Percentiles rank a stretch among this genome's conserved stretches.
These are phyloP conservation scores for Astyanax mexicanus DNA, from an alignment of 2,797 vertebrate genomes.

Conservation along the genomic window DNA sequence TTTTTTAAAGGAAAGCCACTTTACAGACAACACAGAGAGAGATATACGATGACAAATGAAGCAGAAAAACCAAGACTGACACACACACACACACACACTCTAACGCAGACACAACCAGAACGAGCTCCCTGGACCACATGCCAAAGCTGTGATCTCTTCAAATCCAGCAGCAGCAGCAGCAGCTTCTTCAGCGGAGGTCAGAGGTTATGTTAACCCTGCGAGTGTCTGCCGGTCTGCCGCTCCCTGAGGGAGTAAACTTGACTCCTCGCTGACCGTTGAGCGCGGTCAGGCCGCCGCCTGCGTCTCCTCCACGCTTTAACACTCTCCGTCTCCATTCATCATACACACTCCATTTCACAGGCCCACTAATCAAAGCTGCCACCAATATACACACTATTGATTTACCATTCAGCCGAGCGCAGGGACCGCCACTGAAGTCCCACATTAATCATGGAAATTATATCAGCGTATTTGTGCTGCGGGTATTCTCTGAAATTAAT, in stretches of 20 bases:
- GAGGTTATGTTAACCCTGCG: slow-evolving; percentile 59
- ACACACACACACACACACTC: not conserved
- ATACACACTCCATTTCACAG: slow-evolving; percentile 58
- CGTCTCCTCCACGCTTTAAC: slow-evolving; percentile 43
- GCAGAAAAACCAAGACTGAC: not conserved
- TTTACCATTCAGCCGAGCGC: slow-evolving; percentile 65
- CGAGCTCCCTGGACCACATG: not conserved
- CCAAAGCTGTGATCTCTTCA: slow-evolving; percentile 2
- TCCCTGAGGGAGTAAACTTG: slow-evolving; percentile 58
- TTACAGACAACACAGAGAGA: not conserved
- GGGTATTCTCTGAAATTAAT: slow-evolving; percentile 39
- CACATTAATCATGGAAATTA: slow-evolving; percentile 59
- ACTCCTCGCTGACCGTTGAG: slow-evolving; percentile 55
- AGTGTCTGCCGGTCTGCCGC: slow-evolving; percentile 22
- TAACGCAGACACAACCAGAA: not conserved
- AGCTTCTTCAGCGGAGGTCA: slow-evolving; percentile 47
- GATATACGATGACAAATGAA: not conserved
- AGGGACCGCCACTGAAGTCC: slow-evolving; percentile 10
- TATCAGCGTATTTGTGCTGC: slow-evolving; percentile 28
- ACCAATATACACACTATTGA: slow-evolving; percentile 72
- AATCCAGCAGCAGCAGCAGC: not conserved
- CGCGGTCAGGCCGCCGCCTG: slow-evolving; percentile 54
- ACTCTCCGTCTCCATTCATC: slow-evolving; percentile 64
- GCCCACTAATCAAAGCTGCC: slow-evolving; percentile 59
- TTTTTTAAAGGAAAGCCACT: not conserved